Base-by-base conservation (phyloP, 2,888 invertebrate species). In the Unio pictorum region DNA sequence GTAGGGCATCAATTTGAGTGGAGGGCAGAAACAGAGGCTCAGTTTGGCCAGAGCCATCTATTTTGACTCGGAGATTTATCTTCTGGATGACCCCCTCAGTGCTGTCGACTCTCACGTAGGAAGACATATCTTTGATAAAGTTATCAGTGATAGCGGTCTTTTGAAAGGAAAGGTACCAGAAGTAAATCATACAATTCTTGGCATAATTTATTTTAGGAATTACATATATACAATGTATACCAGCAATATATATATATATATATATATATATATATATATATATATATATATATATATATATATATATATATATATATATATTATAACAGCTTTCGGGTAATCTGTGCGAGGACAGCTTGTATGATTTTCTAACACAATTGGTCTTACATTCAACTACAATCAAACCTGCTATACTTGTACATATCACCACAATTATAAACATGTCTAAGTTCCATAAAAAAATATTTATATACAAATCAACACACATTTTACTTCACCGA, bases 71-170 rank as follows among this genome's bases (percentile, higher is more conserved):
- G 89, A 90, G 71, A 75, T 89, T 56, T 90, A 88, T 69, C 78
- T 90, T 4, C 71, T 90, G 45, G 90, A 90, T 69, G 90, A 90
- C 73, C 90, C 90, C 0, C 78, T 90, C 17, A 87, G 87, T 56
- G 89, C 90, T 45, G 89, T 90, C 15, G 90, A 89, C 71, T 75
- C 87, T 6, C 88, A 89, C 70, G 89, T 89, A 17, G 87, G 87
- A 55, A 78, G 81, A 67, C 86, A 89, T 75, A 85, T 90, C 60
- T 90, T 90, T 72, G 80, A 85, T 15, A 69, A 86, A n/a, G 87
- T 89, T 7, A 81, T 90, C 20, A 86, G 89, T 23, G 82, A 84
- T 3, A 78, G 79, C 3, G 89, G 89, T 20, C 55, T 85, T 7
- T 78, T 89, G 2, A 79, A 76, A 55, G 74, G 81, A 20, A 89